These are phyloP conservation scores for Eutrigla gurnardus DNA, from an alignment of 2,797 vertebrate species.

Conservation along the genomic window DNA sequence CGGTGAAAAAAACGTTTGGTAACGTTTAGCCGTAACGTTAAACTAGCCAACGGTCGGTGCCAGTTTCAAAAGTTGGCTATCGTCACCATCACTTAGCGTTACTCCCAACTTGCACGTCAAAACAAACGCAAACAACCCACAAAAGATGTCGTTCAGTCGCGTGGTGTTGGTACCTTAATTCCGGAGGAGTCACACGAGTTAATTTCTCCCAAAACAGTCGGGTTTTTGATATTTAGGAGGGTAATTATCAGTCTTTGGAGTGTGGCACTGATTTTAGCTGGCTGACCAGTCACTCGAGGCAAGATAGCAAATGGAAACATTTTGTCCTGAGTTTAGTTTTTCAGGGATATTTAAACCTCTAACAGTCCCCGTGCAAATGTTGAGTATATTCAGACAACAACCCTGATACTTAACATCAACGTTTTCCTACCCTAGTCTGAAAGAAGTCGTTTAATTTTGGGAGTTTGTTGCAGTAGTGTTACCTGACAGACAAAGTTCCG, in stretches of 20 bases:
- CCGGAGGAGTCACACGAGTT: neutral
- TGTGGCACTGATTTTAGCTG: conserved; percentile 56
- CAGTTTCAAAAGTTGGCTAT: conserved; percentile 37
- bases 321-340: neutral
- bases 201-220: neutral
- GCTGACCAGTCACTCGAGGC: conserved; percentile 5
- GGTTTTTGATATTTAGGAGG: neutral
- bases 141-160: neutral
- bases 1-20: neutral
- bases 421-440: fast-evolving
- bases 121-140: neutral
- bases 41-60: conserved; percentile 23
- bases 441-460: fast-evolving
- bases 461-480: fast-evolving
- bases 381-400: fast-evolving
- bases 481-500: conserved; percentile 6
- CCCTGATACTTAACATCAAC: fast-evolving
- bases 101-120: neutral
- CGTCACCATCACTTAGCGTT: neutral
- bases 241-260: conserved; percentile 45
- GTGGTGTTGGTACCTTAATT: neutral
- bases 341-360: conserved; percentile 20
- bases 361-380: fast-evolving
- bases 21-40: neutral
- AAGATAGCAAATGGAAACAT: fast-evolving